Conservation (phyloP, 2,113 vertebrate species). For the Synodontis membranacea region DNA sequence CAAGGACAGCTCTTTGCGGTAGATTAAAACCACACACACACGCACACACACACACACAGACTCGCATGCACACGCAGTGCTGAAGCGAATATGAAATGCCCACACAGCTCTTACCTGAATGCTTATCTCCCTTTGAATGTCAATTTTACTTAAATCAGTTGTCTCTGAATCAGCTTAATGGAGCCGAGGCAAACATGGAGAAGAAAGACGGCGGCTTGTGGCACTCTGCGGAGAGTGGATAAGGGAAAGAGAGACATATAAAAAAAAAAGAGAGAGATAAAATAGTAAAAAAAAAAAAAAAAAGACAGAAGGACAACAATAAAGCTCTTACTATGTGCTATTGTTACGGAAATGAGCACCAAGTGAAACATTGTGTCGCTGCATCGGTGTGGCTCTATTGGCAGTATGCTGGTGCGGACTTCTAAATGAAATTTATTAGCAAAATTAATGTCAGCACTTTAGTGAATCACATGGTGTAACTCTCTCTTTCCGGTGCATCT, state of each 20-base stretch:
- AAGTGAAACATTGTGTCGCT: slow-evolving; percentile 71
- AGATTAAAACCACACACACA: slow-evolving; percentile 39
- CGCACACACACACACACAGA: slow-evolving; percentile 50
- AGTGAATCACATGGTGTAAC: slow-evolving; percentile 20
- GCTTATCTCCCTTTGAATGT: slow-evolving; percentile 50
- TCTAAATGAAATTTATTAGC: slow-evolving; percentile 85
- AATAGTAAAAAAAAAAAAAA: slow-evolving; percentile 5
- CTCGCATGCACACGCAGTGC: slow-evolving; percentile 50
- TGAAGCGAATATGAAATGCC: slow-evolving; percentile 68
- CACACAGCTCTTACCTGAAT: slow-evolving; percentile 74
- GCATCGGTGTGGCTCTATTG: slow-evolving; percentile 64
- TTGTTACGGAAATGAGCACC: slow-evolving; percentile 58
- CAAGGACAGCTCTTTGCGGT: slow-evolving; percentile 56
- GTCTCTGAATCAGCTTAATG: slow-evolving; percentile 34
- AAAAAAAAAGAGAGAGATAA: not conserved
- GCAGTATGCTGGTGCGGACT: slow-evolving; percentile 64
- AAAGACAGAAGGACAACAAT: not conserved
- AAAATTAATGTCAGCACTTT: slow-evolving; percentile 84
- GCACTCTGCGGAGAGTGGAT: slow-evolving; percentile 5
- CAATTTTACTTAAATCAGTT: slow-evolving; percentile 48
- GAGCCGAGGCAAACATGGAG: slow-evolving; percentile 27
- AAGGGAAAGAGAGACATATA: slow-evolving; percentile 7
- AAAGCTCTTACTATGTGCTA: slow-evolving; percentile 48
- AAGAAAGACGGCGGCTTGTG: slow-evolving; percentile 22
- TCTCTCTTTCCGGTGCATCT: not conserved